Percentiles rank a stretch among this genome's conserved stretches.
Evolutionary conservation across 2,888 invertebrate species (phyloP).

Genomic region (Ariolimax columbianus): DNA sequence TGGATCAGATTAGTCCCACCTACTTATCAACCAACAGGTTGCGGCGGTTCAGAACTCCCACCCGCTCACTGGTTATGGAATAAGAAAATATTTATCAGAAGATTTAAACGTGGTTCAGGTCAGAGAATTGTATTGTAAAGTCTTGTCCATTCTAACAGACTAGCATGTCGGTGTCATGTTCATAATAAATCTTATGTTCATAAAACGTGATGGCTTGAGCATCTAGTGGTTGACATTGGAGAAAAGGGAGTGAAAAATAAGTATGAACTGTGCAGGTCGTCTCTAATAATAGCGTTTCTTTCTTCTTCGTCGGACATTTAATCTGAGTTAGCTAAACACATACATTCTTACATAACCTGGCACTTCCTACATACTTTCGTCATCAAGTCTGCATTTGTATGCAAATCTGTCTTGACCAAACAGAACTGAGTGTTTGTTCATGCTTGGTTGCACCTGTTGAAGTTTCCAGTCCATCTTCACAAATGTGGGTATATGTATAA

Average conservation of each 20-base stretch:
- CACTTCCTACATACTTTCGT: conserved; percentile 9
- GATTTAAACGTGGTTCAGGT: not conserved
- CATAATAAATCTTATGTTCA: not conserved
- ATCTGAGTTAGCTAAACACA: not conserved
- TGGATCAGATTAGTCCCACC: too few species aligned
- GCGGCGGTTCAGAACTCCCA: not conserved
- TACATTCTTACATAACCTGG: not conserved
- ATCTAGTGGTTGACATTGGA: not conserved
- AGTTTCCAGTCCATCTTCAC: conserved; percentile 20
- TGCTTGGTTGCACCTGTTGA: not conserved
- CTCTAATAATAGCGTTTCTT: not conserved
- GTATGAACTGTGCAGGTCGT: not conserved
- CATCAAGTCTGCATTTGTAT: not conserved
- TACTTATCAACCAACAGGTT: too few species aligned
- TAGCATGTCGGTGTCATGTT: not conserved
- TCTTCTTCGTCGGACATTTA: not conserved
- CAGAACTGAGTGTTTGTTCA: conserved; percentile 22
- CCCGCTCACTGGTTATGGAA: not conserved
- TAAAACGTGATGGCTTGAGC: not conserved
- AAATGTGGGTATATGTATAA: not conserved
- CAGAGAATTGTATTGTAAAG: not conserved
- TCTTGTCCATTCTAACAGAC: not conserved
- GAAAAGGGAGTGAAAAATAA: not conserved
- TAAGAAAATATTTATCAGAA: not conserved
- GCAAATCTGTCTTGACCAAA: conserved; percentile 5